A percentile compares a stretch with the other conserved stretches of the same genome.
These are phyloP conservation scores for Drosophila tristis DNA, from an alignment of 1,140 invertebrate genomes.

Conservation along the genomic window DNA sequence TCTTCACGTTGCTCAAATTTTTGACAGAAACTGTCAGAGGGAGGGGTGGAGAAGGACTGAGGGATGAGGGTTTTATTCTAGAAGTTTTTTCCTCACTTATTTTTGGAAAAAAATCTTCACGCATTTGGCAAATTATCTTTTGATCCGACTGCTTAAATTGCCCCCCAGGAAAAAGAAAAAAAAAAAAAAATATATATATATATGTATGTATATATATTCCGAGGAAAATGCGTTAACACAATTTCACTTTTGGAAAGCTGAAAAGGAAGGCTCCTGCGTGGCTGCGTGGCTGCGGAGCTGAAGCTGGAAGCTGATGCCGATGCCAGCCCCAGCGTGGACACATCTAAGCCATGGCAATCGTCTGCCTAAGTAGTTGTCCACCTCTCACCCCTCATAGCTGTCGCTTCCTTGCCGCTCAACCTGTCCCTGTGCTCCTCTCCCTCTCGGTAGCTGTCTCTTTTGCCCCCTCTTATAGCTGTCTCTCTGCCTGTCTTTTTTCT, in stretches of 20 bases:
- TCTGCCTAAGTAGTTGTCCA: conserved; percentile 79
- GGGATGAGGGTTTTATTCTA: too few species aligned
- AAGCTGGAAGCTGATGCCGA: not conserved
- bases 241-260: conserved; percentile 49
- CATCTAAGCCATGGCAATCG: conserved; percentile 75
- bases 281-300: too few species aligned
- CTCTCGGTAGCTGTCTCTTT: conserved; percentile 33
- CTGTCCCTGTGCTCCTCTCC: not conserved
- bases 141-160: conserved; percentile 79
- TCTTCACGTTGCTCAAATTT: conserved; percentile 52
- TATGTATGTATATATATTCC: not conserved
- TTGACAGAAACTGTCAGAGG: conserved; percentile 72
- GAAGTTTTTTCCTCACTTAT: conserved; percentile 20
- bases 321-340: conserved; percentile 36
- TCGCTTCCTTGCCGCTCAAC: too few species aligned
- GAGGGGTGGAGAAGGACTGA: not conserved
- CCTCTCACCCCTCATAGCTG: conserved; percentile 3
- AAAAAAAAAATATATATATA: not conserved
- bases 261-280: conserved; percentile 1
- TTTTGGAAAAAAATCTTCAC: conserved; percentile 79
- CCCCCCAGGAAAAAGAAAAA: conserved; percentile 14
- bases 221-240: conserved; percentile 71
- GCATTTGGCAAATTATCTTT: conserved; percentile 84
- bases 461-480: not conserved
- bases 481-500: not conserved